A percentile compares a stretch with the other conserved stretches of the same genome.
phyloP scores from a whole-genome alignment of 1,140 invertebrate genomes.

The Dinoponera quadriceps region DNA sequence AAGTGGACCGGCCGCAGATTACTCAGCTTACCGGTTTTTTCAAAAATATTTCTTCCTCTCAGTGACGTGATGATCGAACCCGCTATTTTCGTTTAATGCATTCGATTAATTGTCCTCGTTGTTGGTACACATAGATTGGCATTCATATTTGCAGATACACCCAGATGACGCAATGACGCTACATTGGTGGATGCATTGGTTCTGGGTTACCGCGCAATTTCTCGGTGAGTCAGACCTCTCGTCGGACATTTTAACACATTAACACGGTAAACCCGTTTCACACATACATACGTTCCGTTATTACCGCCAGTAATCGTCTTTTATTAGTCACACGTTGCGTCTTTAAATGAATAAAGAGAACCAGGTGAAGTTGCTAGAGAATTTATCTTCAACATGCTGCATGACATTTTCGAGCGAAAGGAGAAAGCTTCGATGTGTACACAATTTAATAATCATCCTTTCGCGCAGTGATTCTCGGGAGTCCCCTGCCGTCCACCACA shows the following conservation, averaged over 20 bases:
- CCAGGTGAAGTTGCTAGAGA: too few relatives aligned
- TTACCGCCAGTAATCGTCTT: neutral
- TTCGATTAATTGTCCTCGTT: neutral
- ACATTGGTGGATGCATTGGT: conserved; percentile 91
- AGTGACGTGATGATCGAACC: neutral
- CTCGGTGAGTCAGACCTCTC: conserved; percentile 80
- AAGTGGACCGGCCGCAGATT: conserved; percentile 43
- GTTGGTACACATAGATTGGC: neutral
- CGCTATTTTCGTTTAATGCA: neutral
- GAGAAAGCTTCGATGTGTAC: neutral
- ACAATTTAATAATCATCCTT: neutral
- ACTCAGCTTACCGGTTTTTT: conserved; percentile 56
- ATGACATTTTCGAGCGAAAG: neutral
- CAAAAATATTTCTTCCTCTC: conserved; percentile 24
- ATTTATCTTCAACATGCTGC: neutral
- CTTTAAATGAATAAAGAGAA: too few relatives aligned
- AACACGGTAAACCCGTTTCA: neutral
- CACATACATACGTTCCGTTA: neutral
- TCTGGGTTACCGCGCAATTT: conserved; percentile 88
- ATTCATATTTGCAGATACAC: conserved; percentile 70
- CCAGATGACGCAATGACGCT: conserved; percentile 88
- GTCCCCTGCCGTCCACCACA: conserved; percentile 76
- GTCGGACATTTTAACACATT: neutral
- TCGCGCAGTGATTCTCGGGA: conserved; percentile 73
- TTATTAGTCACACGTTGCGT: neutral